Evolutionary conservation across 2,888 invertebrate genomes (phyloP).

Genomic region (Cheilosia pagana): DNA sequence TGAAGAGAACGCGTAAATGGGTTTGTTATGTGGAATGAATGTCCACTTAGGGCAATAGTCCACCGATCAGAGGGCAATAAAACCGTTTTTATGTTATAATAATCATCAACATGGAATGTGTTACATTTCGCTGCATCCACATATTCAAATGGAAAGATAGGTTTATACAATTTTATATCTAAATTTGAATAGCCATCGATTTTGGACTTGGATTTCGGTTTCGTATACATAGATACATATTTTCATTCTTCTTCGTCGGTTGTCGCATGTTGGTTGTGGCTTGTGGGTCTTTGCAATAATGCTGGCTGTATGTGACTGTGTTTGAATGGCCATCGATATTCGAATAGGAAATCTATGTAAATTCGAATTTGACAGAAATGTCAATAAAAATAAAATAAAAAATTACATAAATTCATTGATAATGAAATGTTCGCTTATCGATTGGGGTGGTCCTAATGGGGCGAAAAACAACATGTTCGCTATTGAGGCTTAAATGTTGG

Average conservation of each 20-base stretch:
- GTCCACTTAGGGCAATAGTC: constrained; percentile 70
- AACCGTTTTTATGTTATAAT: constrained; percentile 69
- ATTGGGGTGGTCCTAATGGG: constrained; percentile 70
- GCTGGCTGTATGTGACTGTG: constrained; percentile 11
- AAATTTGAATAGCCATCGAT: constrained; percentile 50
- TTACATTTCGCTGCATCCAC: constrained; percentile 66
- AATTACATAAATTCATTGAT: constrained; percentile 73
- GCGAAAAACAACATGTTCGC: constrained; percentile 55
- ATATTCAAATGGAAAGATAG: constrained; percentile 18
- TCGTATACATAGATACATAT: too few relatives aligned
- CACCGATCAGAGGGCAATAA: constrained; percentile 61
- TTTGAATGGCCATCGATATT: constrained; percentile 17
- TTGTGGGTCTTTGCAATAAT: constrained; percentile 18
- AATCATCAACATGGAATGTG: constrained; percentile 72
- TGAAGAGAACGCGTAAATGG: constrained; percentile 71
- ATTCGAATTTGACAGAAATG: constrained; percentile 58
- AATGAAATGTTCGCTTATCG: constrained; percentile 67
- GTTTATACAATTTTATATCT: constrained; percentile 51
- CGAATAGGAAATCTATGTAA: constrained; percentile 66
- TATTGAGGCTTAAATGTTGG: constrained; percentile 11
- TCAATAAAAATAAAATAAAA: constrained; percentile 72
- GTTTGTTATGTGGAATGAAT: constrained; percentile 64
- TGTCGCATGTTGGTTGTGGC: background rate
- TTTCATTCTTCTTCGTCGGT: background rate
- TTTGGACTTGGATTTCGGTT: constrained; percentile 13